Evolutionary conservation across 1,140 invertebrate species (phyloP).

Genomic region (Tribolium madens): DNA sequence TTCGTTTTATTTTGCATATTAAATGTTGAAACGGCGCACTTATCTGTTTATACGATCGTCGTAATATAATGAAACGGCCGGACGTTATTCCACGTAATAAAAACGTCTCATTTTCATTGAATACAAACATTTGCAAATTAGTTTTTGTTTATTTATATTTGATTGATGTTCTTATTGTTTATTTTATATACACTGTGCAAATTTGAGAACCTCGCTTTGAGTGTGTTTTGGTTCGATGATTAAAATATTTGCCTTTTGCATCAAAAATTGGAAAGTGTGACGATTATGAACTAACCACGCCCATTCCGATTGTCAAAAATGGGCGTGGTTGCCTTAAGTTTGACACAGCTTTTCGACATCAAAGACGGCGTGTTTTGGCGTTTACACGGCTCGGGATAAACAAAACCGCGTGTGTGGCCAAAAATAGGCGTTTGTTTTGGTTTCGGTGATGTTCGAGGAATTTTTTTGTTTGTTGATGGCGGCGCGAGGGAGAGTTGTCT

Average conservation of each 20-base stretch:
- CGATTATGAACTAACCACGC: background rate
- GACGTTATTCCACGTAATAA: too few relatives aligned
- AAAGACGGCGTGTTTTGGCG: background rate
- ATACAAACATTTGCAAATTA: background rate
- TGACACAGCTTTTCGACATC: background rate
- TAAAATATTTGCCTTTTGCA: too few relatives aligned
- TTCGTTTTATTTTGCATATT: conserved; percentile 17
- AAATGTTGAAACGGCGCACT: background rate
- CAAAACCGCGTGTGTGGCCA: conserved; percentile 4
- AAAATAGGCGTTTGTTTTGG: conserved; percentile 31
- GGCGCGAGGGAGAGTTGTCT: too few relatives aligned
- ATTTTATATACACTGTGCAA: conserved; percentile 3
- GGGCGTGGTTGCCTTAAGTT: background rate
- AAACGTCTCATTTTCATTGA: too few relatives aligned
- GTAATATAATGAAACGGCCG: too few relatives aligned
- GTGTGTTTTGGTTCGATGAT: too few relatives aligned
- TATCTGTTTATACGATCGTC: too few relatives aligned
- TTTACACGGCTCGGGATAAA: background rate
- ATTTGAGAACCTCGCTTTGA: too few relatives aligned
- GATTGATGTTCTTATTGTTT: conserved; percentile 14
- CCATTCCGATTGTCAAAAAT: background rate
- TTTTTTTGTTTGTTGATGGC: background rate
- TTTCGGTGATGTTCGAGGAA: conserved; percentile 18
- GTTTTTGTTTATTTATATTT: conserved; percentile 4
- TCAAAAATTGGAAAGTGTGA: too few relatives aligned